These are phyloP conservation scores for Lochmaea crataegi DNA, from an alignment of 2,888 invertebrate genomes.

Conservation along the genomic window DNA sequence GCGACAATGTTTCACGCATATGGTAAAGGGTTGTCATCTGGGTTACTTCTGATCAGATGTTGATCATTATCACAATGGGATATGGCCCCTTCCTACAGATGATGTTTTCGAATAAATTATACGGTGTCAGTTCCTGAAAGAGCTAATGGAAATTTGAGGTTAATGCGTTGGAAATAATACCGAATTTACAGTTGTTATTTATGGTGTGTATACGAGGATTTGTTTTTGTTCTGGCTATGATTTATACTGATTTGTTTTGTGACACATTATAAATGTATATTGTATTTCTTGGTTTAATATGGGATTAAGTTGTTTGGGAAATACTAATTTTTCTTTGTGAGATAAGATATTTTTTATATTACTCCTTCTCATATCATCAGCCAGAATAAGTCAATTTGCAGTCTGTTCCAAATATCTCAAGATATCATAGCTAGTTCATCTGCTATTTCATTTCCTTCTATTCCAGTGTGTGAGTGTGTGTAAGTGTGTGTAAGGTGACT, in stretches of 20 bases:
- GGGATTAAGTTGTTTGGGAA: neutral
- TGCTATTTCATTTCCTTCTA: too few species aligned
- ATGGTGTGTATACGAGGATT: conserved; percentile 27
- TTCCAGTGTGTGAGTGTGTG: too few species aligned
- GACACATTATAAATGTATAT: conserved; percentile 18
- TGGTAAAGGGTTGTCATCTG: conserved; percentile 51
- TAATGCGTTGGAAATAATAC: conserved; percentile 50
- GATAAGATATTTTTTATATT: neutral
- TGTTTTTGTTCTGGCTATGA: conserved; percentile 35
- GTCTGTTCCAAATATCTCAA: too few species aligned
- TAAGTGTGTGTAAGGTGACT: too few species aligned
- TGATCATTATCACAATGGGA: conserved; percentile 47
- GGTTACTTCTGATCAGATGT: conserved; percentile 46
- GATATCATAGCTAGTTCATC: too few species aligned
- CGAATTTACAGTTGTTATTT: conserved; percentile 48
- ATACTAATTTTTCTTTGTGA: neutral
- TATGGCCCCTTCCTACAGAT: conserved; percentile 44
- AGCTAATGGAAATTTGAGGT: conserved; percentile 52
- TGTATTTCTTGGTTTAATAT: neutral
- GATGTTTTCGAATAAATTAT: conserved; percentile 50
- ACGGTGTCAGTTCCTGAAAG: conserved; percentile 46
- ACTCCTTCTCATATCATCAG: too few species aligned
- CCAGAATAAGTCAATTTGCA: too few species aligned
- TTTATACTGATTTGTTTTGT: conserved; percentile 29
- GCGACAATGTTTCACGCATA: conserved; percentile 63